phyloP scores from a whole-genome alignment of 2,888 invertebrate species.

The Dromius quadrimaculatus region DNA sequence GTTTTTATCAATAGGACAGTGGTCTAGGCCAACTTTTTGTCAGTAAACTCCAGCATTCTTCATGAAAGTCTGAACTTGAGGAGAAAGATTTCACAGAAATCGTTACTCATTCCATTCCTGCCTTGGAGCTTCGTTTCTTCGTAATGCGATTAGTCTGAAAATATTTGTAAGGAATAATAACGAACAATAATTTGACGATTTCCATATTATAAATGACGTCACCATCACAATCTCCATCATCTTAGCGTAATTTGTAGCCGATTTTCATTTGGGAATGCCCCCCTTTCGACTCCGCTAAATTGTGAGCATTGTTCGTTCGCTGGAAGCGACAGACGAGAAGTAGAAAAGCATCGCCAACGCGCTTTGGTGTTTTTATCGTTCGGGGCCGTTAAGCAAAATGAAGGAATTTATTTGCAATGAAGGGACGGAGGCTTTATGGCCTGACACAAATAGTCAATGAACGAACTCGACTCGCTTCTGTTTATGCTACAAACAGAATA shows the following conservation, averaged over 20 bases:
- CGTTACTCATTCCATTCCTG: too few relatives aligned
- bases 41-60: too few relatives aligned
- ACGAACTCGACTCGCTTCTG: not conserved
- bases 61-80: too few relatives aligned
- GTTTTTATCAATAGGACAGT: too few relatives aligned
- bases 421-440: slow-evolving; percentile 15
- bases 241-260: slow-evolving; percentile 9
- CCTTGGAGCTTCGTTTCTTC: too few relatives aligned
- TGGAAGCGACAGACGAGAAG: too few relatives aligned
- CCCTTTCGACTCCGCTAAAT: not conserved
- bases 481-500: slow-evolving; percentile 29
- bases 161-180: not conserved
- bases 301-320: slow-evolving; percentile 20
- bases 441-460: slow-evolving; percentile 19
- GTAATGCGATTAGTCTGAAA: not conserved
- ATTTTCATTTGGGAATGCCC: slow-evolving; percentile 2
- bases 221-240: not conserved
- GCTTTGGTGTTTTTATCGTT: slow-evolving; percentile 45
- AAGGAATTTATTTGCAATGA: slow-evolving; percentile 40
- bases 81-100: too few relatives aligned
- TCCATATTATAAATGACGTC: too few relatives aligned
- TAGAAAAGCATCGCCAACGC: too few relatives aligned
- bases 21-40: too few relatives aligned
- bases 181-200: not conserved
- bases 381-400: slow-evolving; percentile 39